A percentile compares a stretch with the other conserved stretches of the same genome.
phyloP scores from a whole-genome alignment of 1,140 invertebrate species.

The Lasioglossum baleicum region DNA sequence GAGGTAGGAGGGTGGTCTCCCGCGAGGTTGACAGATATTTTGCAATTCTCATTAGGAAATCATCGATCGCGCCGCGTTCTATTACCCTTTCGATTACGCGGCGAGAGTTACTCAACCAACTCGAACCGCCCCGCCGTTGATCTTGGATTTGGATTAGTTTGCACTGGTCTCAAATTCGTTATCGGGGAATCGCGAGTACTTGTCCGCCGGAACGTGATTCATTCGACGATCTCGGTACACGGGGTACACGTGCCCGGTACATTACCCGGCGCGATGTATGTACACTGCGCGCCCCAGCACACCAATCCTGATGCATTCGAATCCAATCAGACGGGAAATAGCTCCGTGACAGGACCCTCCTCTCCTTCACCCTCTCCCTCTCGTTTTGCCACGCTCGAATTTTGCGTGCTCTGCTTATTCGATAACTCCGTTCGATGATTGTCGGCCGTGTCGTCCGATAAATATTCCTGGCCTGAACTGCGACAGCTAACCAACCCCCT shows the following conservation, averaged over 20 bases:
- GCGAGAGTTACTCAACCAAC: not conserved
- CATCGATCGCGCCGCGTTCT: slow-evolving; percentile 27
- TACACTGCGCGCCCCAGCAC: not conserved
- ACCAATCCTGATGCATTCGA: slow-evolving; percentile 32
- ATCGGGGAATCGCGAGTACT: slow-evolving; percentile 43
- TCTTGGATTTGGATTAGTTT: slow-evolving; percentile 49
- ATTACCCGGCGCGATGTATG: slow-evolving; percentile 23
- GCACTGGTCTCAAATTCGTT: slow-evolving; percentile 54
- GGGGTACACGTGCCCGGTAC: slow-evolving; percentile 14
- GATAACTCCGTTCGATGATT: slow-evolving; percentile 28
- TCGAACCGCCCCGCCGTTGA: slow-evolving; percentile 24
- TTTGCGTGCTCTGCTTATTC: slow-evolving; percentile 38
- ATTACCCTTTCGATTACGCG: slow-evolving; percentile 48
- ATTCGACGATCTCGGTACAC: slow-evolving; percentile 50
- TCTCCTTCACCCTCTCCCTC: slow-evolving; percentile 13
- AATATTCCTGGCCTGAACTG: not conserved
- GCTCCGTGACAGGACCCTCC: slow-evolving; percentile 33
- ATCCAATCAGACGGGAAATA: slow-evolving; percentile 55
- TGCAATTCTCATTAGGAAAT: not conserved
- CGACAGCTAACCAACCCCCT: not conserved
- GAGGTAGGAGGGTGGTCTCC: too few species aligned
- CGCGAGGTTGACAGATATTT: not conserved
- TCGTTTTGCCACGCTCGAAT: slow-evolving; percentile 36
- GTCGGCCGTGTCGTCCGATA: slow-evolving; percentile 3
- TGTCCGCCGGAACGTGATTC: slow-evolving; percentile 42